Evolutionary conservation across 2,113 vertebrate species (phyloP), one percentile per base, ranked within the genome.

Genomic region (Thymallus thymallus): DNA sequence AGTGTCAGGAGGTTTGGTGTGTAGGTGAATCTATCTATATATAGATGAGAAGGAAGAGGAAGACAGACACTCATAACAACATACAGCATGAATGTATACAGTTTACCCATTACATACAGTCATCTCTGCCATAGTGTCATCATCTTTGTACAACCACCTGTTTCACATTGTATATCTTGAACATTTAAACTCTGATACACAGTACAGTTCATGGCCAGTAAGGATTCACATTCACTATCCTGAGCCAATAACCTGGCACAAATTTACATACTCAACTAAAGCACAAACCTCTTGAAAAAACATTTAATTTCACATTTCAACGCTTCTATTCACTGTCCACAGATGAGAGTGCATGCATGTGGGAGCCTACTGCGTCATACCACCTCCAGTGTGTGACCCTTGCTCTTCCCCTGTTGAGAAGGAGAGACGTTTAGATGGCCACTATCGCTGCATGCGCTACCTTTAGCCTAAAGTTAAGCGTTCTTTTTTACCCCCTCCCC

Each of bases 381-480:
- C 85, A 80, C 88, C 87, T 41, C 35, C 35, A 41, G 2, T 9
- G 9, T 41, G 35, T 41, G 35, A 41, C 79, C 83, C 82, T 64
- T 63, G 67, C 82, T 75, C 77, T n/a, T n/a, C 81, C 82, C 82
- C 83, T 10, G 64, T 69, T 71, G 68, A 85, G 74, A 86, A 80
- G 35, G 35, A 41, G 35, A 41, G 35, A 41, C 0, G 35, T 12
- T 41, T 41, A 41, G 35, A 41, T 41, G 9, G 63, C 80, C 79
- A 77, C 76, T 79, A 84, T 84, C 77, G 79, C 71, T 76, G 77
- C 80, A 81, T 80, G 80, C 7, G 48, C 75, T 65, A 72, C 56
- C 60, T 41, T 73, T 68, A 78, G 79, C 83, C 75, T 82, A 65
- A 87, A 87, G 81, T 88, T 82, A 70, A 80, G 77, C 61, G 48